Evolutionary conservation across 1,140 invertebrate genomes (phyloP).

Genomic region (Zaprionus inermis): DNA sequence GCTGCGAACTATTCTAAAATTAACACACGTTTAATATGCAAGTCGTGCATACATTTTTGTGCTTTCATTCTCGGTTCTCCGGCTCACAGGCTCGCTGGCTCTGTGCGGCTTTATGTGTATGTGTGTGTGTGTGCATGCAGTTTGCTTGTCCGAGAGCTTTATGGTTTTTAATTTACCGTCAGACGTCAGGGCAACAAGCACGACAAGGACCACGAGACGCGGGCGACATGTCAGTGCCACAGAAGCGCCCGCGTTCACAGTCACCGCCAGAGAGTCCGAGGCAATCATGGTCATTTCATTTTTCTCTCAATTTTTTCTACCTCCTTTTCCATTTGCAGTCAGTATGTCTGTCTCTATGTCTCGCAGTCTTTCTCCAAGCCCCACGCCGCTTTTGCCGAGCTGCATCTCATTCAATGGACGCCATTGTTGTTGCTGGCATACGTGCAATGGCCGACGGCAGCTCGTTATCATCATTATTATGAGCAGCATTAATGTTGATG

Average conservation of each 20-base stretch:
- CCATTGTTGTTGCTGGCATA: constrained; percentile 51
- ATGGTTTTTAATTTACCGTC: constrained; percentile 79
- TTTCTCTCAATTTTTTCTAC: constrained; percentile 23
- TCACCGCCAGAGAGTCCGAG: constrained; percentile 40
- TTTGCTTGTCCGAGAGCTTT: constrained; percentile 51
- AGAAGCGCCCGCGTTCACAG: constrained; percentile 37
- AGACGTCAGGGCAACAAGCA: constrained; percentile 60
- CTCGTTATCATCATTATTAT: constrained; percentile 74
- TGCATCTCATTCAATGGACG: constrained; percentile 21
- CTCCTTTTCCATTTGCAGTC: constrained; percentile 1
- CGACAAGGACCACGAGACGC: constrained; percentile 66
- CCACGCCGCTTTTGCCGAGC: neutral
- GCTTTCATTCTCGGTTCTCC: constrained; percentile 39
- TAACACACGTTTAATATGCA: constrained; percentile 83
- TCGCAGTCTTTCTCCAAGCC: neutral
- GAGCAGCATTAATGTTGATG: constrained; percentile 72
- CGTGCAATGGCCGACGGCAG: constrained; percentile 64
- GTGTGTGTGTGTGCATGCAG: constrained; percentile 28
- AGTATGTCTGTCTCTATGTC: constrained; percentile 10
- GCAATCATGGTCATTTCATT: constrained; percentile 49
- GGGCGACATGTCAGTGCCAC: constrained; percentile 67
- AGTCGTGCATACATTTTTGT: constrained; percentile 79
- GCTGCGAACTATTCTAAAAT: constrained; percentile 70
- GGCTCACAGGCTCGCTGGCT: constrained; percentile 3
- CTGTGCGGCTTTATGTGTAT: neutral